Base-by-base conservation (phyloP, 2,113 vertebrate genomes). In the Apteryx owenii region DNA sequence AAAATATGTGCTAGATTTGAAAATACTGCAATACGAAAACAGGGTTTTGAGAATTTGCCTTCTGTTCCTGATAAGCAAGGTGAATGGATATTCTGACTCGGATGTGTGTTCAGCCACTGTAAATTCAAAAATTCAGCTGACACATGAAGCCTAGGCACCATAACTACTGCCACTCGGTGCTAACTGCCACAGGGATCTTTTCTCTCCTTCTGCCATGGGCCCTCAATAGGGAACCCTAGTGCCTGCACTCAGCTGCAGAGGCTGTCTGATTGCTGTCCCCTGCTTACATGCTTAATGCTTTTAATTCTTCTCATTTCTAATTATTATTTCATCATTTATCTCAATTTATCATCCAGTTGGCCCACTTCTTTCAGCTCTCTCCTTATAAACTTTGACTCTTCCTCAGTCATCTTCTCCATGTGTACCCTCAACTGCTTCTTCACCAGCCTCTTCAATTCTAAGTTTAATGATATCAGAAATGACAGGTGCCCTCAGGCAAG, bases 241-340 rank as follows among this genome's bases (percentile, higher is more conserved):
- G 28, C 72, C 53, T 87, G 21, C 29, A 18, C 10, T n/a, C 83
- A 5, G 66, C 51, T 53, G n/a, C 81, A 68, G 31, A 68, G 40
- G 5, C 7, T 53, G 28, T 53, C 33, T 78, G 51, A 61, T 53
- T 76, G 40, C 36, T 79, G 5, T 50, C 71, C 36, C 36, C 85
- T 82, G 31, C 25, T 79, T 25, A 25, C 12, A 21, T 88, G 13
- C 21, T 88, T 70, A 71, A 78, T 75, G n/a, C 60, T 92, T 75
- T 54, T 68, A 75, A 88, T 85, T 70, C 54, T 70, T 83, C 61
- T 56, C 66, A 56, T 76, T 93, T 83, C 33, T 81, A 89, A 64
- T 54, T 38, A 51, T 71, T 69, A 68, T 68, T 68, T 28, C 29
- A 62, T 31, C 8, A 46, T 75, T 82, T 85, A 61, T 68, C 76